Evolutionary conservation across 2,888 invertebrate species (phyloP), one percentile per base, ranked within the genome.

Genomic region (Taphrorychus bicolor): DNA sequence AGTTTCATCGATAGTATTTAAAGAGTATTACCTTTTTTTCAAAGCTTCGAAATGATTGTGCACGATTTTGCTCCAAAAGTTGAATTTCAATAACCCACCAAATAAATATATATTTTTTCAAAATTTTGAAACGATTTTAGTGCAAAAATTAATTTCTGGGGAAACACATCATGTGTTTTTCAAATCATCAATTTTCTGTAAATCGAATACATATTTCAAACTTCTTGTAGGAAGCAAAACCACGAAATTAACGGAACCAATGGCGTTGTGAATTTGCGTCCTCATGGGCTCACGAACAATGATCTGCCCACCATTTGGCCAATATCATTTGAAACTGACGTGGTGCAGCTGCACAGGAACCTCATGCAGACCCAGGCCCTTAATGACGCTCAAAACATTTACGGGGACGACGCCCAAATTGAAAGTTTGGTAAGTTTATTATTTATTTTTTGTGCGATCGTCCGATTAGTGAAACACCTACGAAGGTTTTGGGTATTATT

Each of bases 351-450:
- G 32, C 73, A 73, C 24, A 53, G 32, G 56, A 64, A 68, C 32
- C 24, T 70, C 16, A 68, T 70, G 65, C 59, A 70, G 1, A 42
- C 59, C 7, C 70, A 65, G 16, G 23, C 7, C 9, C 41, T 65
- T n/a, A 22, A 56, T 17, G 56, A 62, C 14, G 48, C 41, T 9
- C 58, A 48, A 24, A 61, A 64, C 14, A 65, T 64, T 11, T 75
- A 73, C 61, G 85, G 84, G 22, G 85, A 88, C 11, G 88, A 87
- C 68, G 88, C 89, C 0, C 88, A 89, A 73, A 87, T 91, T 72
- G 93, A 93, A 80, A 90, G 90, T 2, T 84, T 92, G 60, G 91
- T 91, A 57, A 69, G 64, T 18, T 4, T n/a, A 16, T 51, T 51
- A 9, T n/a, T n/a, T n/a, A n/a, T n/a, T n/a, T n/a, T n/a, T n/a